These are phyloP conservation scores for Lithosia quadra DNA, from an alignment of 2,888 invertebrate genomes.

Conservation along the genomic window DNA sequence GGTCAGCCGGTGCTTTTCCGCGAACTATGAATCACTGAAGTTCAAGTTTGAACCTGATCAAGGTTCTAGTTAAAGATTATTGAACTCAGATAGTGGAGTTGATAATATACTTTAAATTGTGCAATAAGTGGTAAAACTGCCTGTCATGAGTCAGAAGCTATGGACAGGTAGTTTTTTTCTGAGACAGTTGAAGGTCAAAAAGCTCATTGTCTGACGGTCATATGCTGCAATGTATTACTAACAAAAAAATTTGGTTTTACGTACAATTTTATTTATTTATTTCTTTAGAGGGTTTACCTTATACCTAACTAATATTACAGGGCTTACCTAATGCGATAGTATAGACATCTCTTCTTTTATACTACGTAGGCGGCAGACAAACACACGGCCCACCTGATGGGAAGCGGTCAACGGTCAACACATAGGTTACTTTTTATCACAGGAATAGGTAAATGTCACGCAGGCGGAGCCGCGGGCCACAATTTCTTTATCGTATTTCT, in stretches of 20 bases:
- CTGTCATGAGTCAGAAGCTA: constrained; percentile 12
- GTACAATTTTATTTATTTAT: neutral
- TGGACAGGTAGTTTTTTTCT: constrained; percentile 10
- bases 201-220: constrained; percentile 3
- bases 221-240: neutral
- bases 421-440: too few relatives aligned
- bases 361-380: too few relatives aligned
- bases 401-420: too few relatives aligned
- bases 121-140: constrained; percentile 15
- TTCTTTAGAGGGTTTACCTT: neutral
- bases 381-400: too few relatives aligned
- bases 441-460: too few relatives aligned
- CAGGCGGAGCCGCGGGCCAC: too few relatives aligned
- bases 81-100: constrained; percentile 10
- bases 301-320: too few relatives aligned
- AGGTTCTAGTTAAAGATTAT: constrained; percentile 13
- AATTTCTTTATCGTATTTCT: too few relatives aligned
- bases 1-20: neutral
- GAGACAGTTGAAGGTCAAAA: constrained; percentile 11
- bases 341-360: too few relatives aligned
- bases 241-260: neutral
- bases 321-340: too few relatives aligned
- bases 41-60: constrained; percentile 21
- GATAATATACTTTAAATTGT: constrained; percentile 16
- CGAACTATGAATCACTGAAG: constrained; percentile 15